Conservation (phyloP, 2,113 vertebrate species). For the Thalassoma bifasciatum region DNA sequence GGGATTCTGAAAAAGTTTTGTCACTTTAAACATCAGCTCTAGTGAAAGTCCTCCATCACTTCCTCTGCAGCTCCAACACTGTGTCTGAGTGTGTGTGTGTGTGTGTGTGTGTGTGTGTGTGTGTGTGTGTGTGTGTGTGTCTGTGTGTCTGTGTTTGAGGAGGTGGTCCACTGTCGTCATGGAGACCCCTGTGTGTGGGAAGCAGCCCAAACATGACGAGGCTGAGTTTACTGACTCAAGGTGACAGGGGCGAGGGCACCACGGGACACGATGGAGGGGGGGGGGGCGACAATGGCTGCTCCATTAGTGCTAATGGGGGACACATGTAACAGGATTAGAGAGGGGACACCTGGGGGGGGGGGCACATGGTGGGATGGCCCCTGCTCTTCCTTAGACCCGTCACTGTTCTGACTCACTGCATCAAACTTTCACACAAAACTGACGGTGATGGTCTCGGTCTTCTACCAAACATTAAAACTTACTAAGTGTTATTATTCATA, state of each 20-base stretch:
- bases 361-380: too few relatives aligned
- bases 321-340: constrained; percentile 82
- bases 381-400: constrained; percentile 7
- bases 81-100: too few relatives aligned
- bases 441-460: too few relatives aligned
- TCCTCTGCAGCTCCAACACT: too few relatives aligned
- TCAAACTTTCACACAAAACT: constrained; percentile 61
- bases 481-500: too few relatives aligned
- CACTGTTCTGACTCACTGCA: constrained; percentile 59
- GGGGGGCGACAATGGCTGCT: constrained; percentile 73
- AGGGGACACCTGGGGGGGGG: constrained; percentile 74
- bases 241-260: constrained; percentile 69
- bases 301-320: constrained; percentile 81
- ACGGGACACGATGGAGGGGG: constrained; percentile 41
- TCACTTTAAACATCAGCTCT: too few relatives aligned
- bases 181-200: constrained; percentile 78
- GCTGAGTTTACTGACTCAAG: constrained; percentile 78
- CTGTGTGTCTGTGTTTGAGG: constrained; percentile 2
- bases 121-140: constrained; percentile 42
- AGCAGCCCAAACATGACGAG: constrained; percentile 79
- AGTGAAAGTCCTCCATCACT: too few relatives aligned
- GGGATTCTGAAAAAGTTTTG: too few relatives aligned
- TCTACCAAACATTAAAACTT: too few relatives aligned
- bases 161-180: constrained; percentile 60
- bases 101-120: too few relatives aligned